Percentiles rank a stretch among this genome's conserved stretches.
phyloP scores from a whole-genome alignment of 2,888 invertebrate genomes.

The Cremastinae sp. region DNA sequence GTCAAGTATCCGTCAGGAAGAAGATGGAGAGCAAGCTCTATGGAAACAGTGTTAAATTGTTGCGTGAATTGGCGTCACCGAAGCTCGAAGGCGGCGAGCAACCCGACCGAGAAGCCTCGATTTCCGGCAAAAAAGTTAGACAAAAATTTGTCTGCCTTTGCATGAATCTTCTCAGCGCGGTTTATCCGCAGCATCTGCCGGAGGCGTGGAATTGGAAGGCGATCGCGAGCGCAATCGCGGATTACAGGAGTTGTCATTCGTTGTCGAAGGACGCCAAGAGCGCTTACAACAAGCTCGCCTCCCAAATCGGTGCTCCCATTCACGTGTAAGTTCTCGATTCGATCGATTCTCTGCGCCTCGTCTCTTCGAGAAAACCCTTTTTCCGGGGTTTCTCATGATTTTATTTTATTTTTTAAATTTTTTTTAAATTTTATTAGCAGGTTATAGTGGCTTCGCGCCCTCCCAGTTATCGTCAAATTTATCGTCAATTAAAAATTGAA shows the following conservation, averaged over 20 bases:
- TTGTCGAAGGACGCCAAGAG: conserved; percentile 80
- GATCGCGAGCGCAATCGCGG: conserved; percentile 76
- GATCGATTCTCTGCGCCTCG: conserved; percentile 16
- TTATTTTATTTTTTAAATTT: too few species aligned
- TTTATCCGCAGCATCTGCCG: conserved; percentile 73
- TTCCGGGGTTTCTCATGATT: conserved; percentile 12
- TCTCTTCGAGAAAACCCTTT: conserved; percentile 11
- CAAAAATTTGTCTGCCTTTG: conserved; percentile 83
- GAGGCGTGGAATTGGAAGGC: conserved; percentile 79
- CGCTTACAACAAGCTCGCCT: conserved; percentile 81
- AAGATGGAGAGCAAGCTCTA: conserved; percentile 82
- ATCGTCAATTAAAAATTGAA: too few species aligned
- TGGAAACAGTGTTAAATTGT: conserved; percentile 78
- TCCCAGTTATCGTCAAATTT: too few species aligned
- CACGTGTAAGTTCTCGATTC: conserved; percentile 65
- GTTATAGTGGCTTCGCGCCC: too few species aligned
- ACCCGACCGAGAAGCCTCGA: conserved; percentile 49
- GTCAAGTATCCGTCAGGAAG: conserved; percentile 76
- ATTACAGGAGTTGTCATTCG: conserved; percentile 76
- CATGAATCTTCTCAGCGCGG: conserved; percentile 82
- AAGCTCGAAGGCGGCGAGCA: conserved; percentile 74
- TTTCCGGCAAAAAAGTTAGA: conserved; percentile 78
- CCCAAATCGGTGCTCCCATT: conserved; percentile 76
- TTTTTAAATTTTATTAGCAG: too few species aligned
- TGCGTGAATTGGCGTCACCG: conserved; percentile 75